Evolutionary conservation across 1,140 invertebrate species (phyloP).

Genomic region (Forficula auricularia): DNA sequence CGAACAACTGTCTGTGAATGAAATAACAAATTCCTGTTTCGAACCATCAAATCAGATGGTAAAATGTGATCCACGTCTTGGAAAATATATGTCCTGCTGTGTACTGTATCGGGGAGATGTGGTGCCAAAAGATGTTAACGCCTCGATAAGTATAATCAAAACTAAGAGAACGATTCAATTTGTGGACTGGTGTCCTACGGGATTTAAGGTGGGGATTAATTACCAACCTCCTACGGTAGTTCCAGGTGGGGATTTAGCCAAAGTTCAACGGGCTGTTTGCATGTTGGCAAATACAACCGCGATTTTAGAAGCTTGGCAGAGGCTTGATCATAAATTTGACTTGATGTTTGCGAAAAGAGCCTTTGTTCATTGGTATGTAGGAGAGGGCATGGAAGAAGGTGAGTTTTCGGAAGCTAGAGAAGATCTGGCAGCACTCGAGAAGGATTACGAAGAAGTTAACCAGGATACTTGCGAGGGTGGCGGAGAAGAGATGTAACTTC

Average conservation of each 20-base stretch:
- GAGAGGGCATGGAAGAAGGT: slow-evolving; percentile 62
- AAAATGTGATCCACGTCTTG: slow-evolving; percentile 26
- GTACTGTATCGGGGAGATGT: slow-evolving; percentile 36
- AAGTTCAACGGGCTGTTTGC: slow-evolving; percentile 43
- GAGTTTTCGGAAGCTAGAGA: slow-evolving; percentile 50
- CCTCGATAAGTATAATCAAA: slow-evolving; percentile 21
- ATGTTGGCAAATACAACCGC: slow-evolving; percentile 62
- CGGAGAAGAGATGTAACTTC: slow-evolving; percentile 29
- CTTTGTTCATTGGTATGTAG: slow-evolving; percentile 60
- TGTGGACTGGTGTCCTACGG: no score
- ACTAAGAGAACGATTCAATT: no score
- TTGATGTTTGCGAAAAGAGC: slow-evolving; percentile 53
- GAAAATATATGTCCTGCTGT: slow-evolving; percentile 29
- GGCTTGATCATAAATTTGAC: slow-evolving; percentile 48
- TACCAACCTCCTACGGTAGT: slow-evolving; percentile 32
- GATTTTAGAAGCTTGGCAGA: slow-evolving; percentile 51
- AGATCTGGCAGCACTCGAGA: slow-evolving; percentile 43
- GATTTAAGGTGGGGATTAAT: slow-evolving; percentile 23
- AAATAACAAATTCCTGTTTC: slow-evolving; percentile 68
- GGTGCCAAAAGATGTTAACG: slow-evolving; percentile 36
- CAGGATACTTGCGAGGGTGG: slow-evolving; percentile 44
- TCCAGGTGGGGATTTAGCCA: slow-evolving; percentile 36
- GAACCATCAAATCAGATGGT: slow-evolving; percentile 63
- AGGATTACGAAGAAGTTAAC: slow-evolving; percentile 19
- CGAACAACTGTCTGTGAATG: slow-evolving; percentile 55